Evolutionary conservation across 1,140 invertebrate genomes (phyloP), one percentile per base, ranked within the genome.

Genomic region (Batillaria attramentaria): DNA sequence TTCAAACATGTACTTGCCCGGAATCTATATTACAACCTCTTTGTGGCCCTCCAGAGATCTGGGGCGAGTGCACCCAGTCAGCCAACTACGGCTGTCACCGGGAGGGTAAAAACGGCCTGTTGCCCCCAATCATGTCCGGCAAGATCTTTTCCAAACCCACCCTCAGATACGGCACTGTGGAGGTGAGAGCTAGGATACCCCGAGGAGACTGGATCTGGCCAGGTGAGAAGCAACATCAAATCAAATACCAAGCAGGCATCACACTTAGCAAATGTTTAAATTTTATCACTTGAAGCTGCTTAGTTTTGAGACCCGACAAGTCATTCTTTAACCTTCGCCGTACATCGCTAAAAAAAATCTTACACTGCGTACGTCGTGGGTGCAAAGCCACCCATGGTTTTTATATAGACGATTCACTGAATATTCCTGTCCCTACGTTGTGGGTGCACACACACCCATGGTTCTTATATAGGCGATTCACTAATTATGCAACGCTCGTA

Each of bases 201-300:
- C 89, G 91, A 84, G 95, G 95, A 39, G 94, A 95, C 88, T 96
- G 95, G 95, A 83, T 96, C 2, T 94, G 94, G 92, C 95, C 95
- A 89, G 93, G 94, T 94, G 90, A 88, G 81, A 28, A 4, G n/a
- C 57, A 13, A 50, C 46, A 50, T 24, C 2, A 31, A 16, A 18
- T 20, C n/a, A n/a, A n/a, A n/a, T n/a, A n/a, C n/a, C n/a, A n/a
- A n/a, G n/a, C n/a, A n/a, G n/a, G n/a, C n/a, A n/a, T n/a, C n/a
- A n/a, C n/a, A n/a, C n/a, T n/a, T n/a, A n/a, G n/a, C n/a, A n/a
- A n/a, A n/a, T n/a, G 33, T 72, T 4, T 20, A 20, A 79, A 24
- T 68, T 60, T n/a, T 70, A 28, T 33, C 13, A 1, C n/a, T 31
- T 24, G 33, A 10, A 50, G 46, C 13, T 13, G 13, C 46, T 24